These are phyloP conservation scores for Ophion ventricosus DNA, from an alignment of 2,888 invertebrate species.

Conservation along the genomic window DNA sequence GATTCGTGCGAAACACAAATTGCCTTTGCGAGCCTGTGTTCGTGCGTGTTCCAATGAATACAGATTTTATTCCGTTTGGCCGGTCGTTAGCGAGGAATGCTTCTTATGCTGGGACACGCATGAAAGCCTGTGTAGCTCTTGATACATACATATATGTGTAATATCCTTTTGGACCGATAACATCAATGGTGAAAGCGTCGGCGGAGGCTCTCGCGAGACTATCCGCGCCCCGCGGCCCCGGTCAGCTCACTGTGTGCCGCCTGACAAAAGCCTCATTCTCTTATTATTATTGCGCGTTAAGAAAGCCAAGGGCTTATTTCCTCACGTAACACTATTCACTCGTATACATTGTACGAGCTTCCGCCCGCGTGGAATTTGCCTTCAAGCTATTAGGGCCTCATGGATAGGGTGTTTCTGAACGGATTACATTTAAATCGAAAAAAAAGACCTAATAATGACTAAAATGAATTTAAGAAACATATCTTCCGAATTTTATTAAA, in stretches of 20 bases:
- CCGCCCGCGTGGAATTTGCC: background rate
- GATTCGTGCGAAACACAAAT: constrained; percentile 13
- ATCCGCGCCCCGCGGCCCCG: constrained; percentile 76
- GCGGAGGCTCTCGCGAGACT: constrained; percentile 60
- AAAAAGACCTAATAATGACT: too few relatives aligned
- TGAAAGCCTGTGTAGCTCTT: constrained; percentile 69
- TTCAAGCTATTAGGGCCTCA: too few relatives aligned
- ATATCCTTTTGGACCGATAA: constrained; percentile 73
- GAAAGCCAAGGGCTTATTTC: constrained; percentile 73
- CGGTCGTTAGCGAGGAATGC: constrained; percentile 72
- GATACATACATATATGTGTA: constrained; percentile 16
- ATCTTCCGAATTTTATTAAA: too few relatives aligned
- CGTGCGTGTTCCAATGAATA: constrained; percentile 40
- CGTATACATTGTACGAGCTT: background rate
- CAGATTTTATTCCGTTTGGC: constrained; percentile 66
- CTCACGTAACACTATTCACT: constrained; percentile 61
- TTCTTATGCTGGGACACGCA: constrained; percentile 69
- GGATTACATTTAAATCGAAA: too few relatives aligned
- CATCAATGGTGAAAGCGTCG: constrained; percentile 70
- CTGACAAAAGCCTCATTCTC: constrained; percentile 79
- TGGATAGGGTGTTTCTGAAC: too few relatives aligned
- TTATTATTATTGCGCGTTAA: constrained; percentile 78
- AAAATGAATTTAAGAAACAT: too few relatives aligned
- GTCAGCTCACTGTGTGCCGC: constrained; percentile 60
- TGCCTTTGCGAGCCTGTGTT: constrained; percentile 1